Base-by-base conservation (phyloP, 2,113 vertebrate genomes). In the Tragelaphus buxtoni region DNA sequence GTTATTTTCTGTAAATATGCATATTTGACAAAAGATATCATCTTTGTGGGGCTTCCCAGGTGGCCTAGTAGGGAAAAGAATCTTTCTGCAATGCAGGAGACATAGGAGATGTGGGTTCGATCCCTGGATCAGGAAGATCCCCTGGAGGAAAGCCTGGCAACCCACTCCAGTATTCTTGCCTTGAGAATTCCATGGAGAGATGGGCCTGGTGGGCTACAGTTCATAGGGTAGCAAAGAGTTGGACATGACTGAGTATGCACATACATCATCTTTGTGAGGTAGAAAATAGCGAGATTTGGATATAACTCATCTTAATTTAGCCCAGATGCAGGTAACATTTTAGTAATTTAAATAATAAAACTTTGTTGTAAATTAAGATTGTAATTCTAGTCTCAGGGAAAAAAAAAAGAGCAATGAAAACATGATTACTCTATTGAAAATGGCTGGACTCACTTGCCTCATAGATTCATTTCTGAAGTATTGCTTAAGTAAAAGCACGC, bases 401-500 rank as follows among this genome's bases (percentile, higher is more conserved):
- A 39, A 39, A 32, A 63, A 53, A 84, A 22, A 63, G 65, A 9
- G 9, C 28, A 88, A 39, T 90, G n/a, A 74, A 92, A 90, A 96
- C 1, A 32, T 69, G 32, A 81, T 88, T 72, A 22, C 9, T 90
- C 2, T 90, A 60, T 88, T 88, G 39, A 88, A 92, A 96, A 77
- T 91, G 20, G 17, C 76, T 24, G 3, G 11, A 95, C 22, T 74
- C 18, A 28, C 47, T 88, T 16, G 18, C 69, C 28, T 95, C 28
- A 61, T 35, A 92, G 81, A 97, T 88, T 56, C 35, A 87, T 81
- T 85, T 93, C 77, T 94, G 32, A 94, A 92, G 47, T 14, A 89
- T 81, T 92, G 69, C 69, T 96, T 79, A 96, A 94, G 82, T 79
- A 74, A 95, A 97, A 94, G 45, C 9, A 84, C n/a, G 20, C 82